Base-by-base conservation (phyloP, 2,888 invertebrate genomes). In the Polyploca ridens region DNA sequence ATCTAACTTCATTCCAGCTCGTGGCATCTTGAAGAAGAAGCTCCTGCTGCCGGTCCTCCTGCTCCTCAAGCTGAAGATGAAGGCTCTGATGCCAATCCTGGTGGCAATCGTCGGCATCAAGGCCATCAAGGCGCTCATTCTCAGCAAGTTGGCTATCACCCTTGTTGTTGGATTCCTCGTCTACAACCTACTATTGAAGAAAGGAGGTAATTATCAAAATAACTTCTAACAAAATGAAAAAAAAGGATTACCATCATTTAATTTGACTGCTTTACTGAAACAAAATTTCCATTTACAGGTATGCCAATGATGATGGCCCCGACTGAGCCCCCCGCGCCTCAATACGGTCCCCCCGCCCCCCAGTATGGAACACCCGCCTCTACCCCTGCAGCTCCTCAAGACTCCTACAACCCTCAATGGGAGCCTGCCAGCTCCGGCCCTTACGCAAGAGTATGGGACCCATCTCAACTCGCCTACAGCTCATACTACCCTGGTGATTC, bases 1-100 rank as follows among this genome's bases (percentile, higher is more conserved):
- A 27, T 19, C 16, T 41, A 4, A 57, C 57, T 68, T 76, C 74
- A 63, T 91, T 88, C 13, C 88, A 97, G 97, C 96, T 78, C 96
- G 97, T 71, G 97, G 97, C 78, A 94, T 96, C 86, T 94, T 97
- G 81, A 97, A 98, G 94, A 97, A 98, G 94, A 98, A 98, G 87
- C 95, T 98, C 62, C 94, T 98, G 71, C 92, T 98, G 82, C 98
- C 98, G 16, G 94, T 97, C 69, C 91, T 98, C 75, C 92, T 98
- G 74, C 94, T 98, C 63, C 90, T 98, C 78, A 98, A 98, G 90
- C 89, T 98, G 81, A 98, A 98, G 90, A 94, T 97, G 94, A 97
- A 98, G 89, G 96, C 97, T 33, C 88, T 98, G 69, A 96, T 97
- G 96, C 98, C 98, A 49, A 96, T 98, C 79, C 95, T 98, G 76